Evolutionary conservation across 1,140 invertebrate species (phyloP), one percentile per base, ranked within the genome.

Genomic region (Trachymyrmex septentrionalis): DNA sequence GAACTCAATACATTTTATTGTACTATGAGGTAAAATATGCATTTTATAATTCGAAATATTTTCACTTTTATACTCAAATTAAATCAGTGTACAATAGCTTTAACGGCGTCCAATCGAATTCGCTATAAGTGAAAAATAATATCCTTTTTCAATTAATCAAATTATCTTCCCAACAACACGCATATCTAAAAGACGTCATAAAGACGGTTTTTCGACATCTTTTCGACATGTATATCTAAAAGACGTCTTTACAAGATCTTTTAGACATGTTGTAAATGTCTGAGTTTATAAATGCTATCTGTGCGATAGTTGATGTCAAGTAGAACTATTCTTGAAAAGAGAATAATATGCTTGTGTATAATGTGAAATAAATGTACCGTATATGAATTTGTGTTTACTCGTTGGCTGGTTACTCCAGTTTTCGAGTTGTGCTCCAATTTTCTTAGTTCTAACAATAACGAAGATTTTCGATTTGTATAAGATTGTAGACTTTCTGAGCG

Each of bases 201-300:
- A 44, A 44, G 38, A 44, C 38, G 10, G 38, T 44, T 44, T 44
- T 44, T 44, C 1, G 9, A 44, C 7, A 10, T 44, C 38, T 44
- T 44, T 44, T 44, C 0, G 38, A 44, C 2, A 44, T 44, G 2
- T 44, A 44, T 44, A 44, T 44, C 9, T 44, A 12, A 44, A 44
- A 44, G 9, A 44, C 0, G 38, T 44, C 34, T 38, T 38, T 38
- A 38, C 6, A 44, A 44, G 38, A 44, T 44, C 38, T 44, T 44
- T 44, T 44, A 44, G 9, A 44, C 38, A 44, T 44, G 38, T 44
- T 44, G 10, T 44, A 38, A 38, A 9, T 44, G 38, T 12, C 2
- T 44, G 38, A 12, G 38, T 71, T 48, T 44, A 71, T 50, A 71
- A 71, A 71, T 71, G 2, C 14, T 71, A 71, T 48, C 21, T 50